Conservation (phyloP, 2,888 invertebrate species). For the Hemithea aestivaria region DNA sequence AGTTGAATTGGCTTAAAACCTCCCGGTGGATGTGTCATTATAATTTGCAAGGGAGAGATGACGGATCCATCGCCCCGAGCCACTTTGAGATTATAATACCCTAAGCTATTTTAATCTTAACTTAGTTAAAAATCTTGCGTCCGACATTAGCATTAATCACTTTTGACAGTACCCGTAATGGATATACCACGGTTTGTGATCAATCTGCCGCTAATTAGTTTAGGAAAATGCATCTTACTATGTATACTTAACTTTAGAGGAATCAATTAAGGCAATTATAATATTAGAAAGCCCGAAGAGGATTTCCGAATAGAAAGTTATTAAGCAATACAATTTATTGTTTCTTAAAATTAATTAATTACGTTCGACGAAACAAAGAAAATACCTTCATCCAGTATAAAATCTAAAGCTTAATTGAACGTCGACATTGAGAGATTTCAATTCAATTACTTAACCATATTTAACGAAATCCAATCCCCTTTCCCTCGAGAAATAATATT, state of each 20-base stretch:
- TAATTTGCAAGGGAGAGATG: conserved; percentile 75
- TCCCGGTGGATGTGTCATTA: conserved; percentile 75
- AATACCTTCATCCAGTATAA: conserved; percentile 65
- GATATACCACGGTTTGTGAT: conserved; percentile 42
- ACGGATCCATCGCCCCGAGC: conserved; percentile 70
- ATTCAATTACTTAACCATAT: conserved; percentile 80
- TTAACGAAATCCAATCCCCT: conserved; percentile 80
- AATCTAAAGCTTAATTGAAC: conserved; percentile 77
- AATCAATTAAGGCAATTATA: no score
- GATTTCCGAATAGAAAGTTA: conserved; percentile 7
- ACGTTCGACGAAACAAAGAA: conserved; percentile 65
- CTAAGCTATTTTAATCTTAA: conserved; percentile 79
- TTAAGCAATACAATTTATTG: conserved; percentile 13
- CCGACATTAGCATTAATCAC: conserved; percentile 76
- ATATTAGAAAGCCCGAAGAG: not conserved
- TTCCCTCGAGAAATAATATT: conserved; percentile 77
- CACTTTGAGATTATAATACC: conserved; percentile 64
- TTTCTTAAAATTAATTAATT: conserved; percentile 53
- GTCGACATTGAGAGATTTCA: conserved; percentile 80
- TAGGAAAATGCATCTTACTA: conserved; percentile 4
- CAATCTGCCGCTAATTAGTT: conserved; percentile 18
- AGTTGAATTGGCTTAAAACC: conserved; percentile 74
- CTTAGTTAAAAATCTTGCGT: conserved; percentile 78
- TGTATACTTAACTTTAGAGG: not conserved
- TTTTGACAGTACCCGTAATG: conserved; percentile 72